A percentile compares a stretch with the other conserved stretches of the same genome.
These are phyloP conservation scores for Thereva unica DNA, from an alignment of 2,888 invertebrate genomes.

Conservation along the genomic window DNA sequence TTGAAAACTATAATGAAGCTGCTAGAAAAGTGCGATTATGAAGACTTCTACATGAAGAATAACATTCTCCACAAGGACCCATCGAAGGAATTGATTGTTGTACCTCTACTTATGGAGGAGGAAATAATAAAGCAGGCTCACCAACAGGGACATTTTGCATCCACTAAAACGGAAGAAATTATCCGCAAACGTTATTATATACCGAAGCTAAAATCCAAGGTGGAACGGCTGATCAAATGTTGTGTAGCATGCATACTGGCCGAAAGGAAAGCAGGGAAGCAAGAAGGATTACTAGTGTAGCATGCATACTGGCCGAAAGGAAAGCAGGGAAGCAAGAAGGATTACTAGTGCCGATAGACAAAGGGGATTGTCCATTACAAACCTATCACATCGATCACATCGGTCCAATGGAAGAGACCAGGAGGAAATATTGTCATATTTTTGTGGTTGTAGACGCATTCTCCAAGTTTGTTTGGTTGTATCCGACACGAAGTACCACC, in stretches of 20 bases:
- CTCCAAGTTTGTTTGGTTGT: neutral
- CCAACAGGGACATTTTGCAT: conserved; percentile 29
- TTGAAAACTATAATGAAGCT: conserved; percentile 5
- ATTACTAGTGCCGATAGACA: conserved; percentile 21
- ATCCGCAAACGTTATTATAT: conserved; percentile 15
- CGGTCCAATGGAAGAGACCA: conserved; percentile 20
- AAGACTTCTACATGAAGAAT: neutral
- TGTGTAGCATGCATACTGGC: too few species aligned
- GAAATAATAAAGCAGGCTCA: conserved; percentile 23
- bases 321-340: conserved; percentile 30
- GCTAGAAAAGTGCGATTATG: conserved; percentile 12
- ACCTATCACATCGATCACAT: too few species aligned
- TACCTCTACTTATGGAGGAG: conserved; percentile 25
- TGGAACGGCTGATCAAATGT: neutral
- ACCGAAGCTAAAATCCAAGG: conserved; percentile 3
- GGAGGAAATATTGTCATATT: conserved; percentile 14
- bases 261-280: too few species aligned
- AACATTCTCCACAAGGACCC: neutral
- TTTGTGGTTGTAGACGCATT: neutral
- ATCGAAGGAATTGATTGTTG: conserved; percentile 14
- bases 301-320: conserved; percentile 5
- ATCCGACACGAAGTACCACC: neutral
- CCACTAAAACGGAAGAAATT: conserved; percentile 9
- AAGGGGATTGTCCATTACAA: conserved; percentile 15
- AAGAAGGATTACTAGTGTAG: too few species aligned